Conservation (phyloP, 23 tunicate species). For the Botrylloides violaceus region DNA sequence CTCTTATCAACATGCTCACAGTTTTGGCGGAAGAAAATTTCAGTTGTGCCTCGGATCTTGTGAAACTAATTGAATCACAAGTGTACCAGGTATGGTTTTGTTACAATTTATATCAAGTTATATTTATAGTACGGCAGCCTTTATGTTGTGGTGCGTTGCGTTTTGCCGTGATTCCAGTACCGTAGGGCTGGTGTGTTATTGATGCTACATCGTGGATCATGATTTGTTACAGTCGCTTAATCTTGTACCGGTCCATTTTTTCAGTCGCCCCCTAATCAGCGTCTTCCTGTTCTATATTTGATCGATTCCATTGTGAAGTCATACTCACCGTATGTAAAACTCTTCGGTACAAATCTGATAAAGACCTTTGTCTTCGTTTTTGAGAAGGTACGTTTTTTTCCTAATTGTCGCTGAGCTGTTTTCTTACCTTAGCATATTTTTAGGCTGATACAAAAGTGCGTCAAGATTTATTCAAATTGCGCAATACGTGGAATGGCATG, state of each 20-base stretch:
- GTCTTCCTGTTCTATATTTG: slow-evolving; percentile 66
- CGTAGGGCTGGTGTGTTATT: too few species aligned
- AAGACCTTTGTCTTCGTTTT: slow-evolving; percentile 44
- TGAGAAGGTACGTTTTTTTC: slow-evolving; percentile 48
- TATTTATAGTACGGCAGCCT: too few species aligned
- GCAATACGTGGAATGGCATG: slow-evolving; percentile 67
- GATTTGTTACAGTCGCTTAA: too few species aligned
- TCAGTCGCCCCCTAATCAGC: slow-evolving; percentile 48
- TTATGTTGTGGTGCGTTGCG: too few species aligned
- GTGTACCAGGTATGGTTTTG: slow-evolving; percentile 36
- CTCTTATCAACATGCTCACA: slow-evolving; percentile 80
- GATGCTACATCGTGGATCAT: too few species aligned
- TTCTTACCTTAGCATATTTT: too few species aligned
- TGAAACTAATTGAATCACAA: slow-evolving; percentile 51
- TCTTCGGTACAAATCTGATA: slow-evolving; percentile 48
- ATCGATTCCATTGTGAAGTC: slow-evolving; percentile 84
- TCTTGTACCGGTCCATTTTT: too few species aligned
- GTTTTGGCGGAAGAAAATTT: slow-evolving; percentile 83
- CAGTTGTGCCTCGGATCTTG: slow-evolving; percentile 55
- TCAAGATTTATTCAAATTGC: slow-evolving; percentile 61
- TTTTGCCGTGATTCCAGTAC: too few species aligned
- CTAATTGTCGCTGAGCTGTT: too few species aligned
- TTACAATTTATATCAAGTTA: too few species aligned
- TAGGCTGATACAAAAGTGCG: slow-evolving; percentile 79
- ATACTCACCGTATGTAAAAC: slow-evolving; percentile 60